Conservation (phyloP, 2,888 invertebrate species). For the Nebria brevicollis region DNA sequence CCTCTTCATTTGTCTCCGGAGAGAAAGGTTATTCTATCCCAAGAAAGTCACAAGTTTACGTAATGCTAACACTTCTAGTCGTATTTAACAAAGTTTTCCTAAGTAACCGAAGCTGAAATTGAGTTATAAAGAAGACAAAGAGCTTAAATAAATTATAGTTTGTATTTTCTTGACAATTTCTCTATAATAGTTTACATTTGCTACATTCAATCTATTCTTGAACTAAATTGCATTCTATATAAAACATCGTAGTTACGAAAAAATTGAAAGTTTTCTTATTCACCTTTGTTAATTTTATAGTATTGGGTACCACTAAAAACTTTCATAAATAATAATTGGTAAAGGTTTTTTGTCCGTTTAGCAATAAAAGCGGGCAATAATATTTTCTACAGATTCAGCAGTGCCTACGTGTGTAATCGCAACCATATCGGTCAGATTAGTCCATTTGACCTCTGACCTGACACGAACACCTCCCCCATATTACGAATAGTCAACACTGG, state of each 20-base stretch:
- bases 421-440: conserved; percentile 29
- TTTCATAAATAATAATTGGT: too few relatives aligned
- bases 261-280: too few relatives aligned
- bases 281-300: too few relatives aligned
- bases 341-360: too few relatives aligned
- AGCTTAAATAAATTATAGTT: conserved; percentile 38
- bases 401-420: neutral
- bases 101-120: conserved; percentile 35
- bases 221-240: too few relatives aligned
- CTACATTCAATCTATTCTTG: too few relatives aligned
- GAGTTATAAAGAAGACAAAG: conserved; percentile 38
- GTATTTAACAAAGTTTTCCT: conserved; percentile 32
- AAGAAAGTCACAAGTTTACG: conserved; percentile 42
- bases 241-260: too few relatives aligned
- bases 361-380: neutral
- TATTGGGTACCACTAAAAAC: too few relatives aligned
- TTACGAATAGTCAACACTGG: neutral
- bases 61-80: conserved; percentile 44
- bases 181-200: too few relatives aligned
- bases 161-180: neutral
- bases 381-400: conserved; percentile 21
- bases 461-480: neutral
- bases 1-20: conserved; percentile 20
- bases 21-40: conserved; percentile 38
- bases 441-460: conserved; percentile 23